phyloP scores from a whole-genome alignment of 2,113 vertebrate genomes.

The Baryphthengus martii region DNA sequence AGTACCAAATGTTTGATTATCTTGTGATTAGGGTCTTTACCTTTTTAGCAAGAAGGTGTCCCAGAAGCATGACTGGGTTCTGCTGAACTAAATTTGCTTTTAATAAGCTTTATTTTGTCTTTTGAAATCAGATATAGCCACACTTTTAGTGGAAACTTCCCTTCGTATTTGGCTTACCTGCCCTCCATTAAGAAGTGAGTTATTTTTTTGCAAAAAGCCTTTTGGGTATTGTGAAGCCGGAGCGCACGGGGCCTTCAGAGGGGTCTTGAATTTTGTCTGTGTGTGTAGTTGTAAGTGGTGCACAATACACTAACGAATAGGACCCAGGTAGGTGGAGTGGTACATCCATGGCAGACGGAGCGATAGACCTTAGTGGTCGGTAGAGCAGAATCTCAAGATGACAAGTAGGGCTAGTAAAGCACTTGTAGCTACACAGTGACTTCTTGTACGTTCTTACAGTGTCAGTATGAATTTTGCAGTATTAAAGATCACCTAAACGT shows the following conservation, averaged over 20 bases:
- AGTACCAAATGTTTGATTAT: not conserved
- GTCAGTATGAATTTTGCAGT: not conserved
- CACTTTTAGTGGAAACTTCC: not conserved
- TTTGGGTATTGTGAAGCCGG: not conserved
- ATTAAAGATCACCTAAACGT: not conserved
- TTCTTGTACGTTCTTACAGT: not conserved
- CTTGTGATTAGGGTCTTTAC: not conserved
- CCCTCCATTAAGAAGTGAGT: not conserved
- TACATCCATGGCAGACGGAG: slow-evolving; percentile 8
- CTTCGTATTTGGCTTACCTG: not conserved
- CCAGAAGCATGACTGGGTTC: not conserved
- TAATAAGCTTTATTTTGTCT: not conserved
- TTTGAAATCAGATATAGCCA: not conserved
- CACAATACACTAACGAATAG: not conserved
- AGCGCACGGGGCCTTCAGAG: not conserved
- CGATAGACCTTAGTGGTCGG: not conserved
- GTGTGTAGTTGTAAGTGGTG: not conserved
- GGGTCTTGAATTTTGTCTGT: not conserved
- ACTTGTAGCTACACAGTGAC: not conserved
- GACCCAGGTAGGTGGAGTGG: not conserved
- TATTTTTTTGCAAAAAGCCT: not conserved
- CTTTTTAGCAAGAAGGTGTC: not conserved
- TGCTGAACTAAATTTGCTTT: not conserved
- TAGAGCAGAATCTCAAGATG: not conserved
- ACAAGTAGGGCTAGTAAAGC: not conserved